Evolutionary conservation across 2,113 vertebrate species (phyloP).

Genomic region (Phrynosoma platyrhinos): DNA sequence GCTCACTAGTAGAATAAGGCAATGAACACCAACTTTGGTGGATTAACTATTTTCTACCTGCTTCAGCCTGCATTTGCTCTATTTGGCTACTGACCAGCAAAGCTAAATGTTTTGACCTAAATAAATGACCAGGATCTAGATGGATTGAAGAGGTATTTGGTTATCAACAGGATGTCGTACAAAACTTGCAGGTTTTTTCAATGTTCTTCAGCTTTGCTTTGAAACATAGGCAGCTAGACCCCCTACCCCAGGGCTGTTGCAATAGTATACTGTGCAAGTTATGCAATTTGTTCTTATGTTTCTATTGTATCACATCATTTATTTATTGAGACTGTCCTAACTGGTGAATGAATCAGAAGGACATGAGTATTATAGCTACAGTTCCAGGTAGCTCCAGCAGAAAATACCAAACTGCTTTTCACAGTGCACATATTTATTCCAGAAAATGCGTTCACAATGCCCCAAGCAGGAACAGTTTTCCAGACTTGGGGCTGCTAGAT

Average conservation of each 20-base stretch:
- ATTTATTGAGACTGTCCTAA: neutral
- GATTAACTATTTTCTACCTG: conserved; percentile 32
- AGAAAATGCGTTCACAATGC: conserved; percentile 52
- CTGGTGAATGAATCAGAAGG: neutral
- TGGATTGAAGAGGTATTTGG: conserved; percentile 30
- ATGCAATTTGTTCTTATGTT: conserved; percentile 14
- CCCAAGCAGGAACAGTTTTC: neutral
- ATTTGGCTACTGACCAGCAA: conserved; percentile 18
- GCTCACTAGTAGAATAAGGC: conserved; percentile 41
- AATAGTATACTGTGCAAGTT: conserved; percentile 49
- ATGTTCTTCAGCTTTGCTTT: neutral
- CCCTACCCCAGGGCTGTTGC: neutral
- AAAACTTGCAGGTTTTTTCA: neutral
- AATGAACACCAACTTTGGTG: conserved; percentile 37
- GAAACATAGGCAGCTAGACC: conserved; percentile 37
- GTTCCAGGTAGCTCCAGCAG: conserved; percentile 46
- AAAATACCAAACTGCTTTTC: neutral
- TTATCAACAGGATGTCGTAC: neutral
- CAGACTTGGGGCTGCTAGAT: neutral
- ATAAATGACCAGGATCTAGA: conserved; percentile 41
- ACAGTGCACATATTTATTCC: conserved; percentile 23
- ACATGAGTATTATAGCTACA: conserved; percentile 1
- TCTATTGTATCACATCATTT: fast-evolving
- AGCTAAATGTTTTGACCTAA: conserved; percentile 27
- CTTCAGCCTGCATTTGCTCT: conserved; percentile 12